phyloP scores from a whole-genome alignment of 2,888 invertebrate genomes.

The Clusia tigrina region DNA sequence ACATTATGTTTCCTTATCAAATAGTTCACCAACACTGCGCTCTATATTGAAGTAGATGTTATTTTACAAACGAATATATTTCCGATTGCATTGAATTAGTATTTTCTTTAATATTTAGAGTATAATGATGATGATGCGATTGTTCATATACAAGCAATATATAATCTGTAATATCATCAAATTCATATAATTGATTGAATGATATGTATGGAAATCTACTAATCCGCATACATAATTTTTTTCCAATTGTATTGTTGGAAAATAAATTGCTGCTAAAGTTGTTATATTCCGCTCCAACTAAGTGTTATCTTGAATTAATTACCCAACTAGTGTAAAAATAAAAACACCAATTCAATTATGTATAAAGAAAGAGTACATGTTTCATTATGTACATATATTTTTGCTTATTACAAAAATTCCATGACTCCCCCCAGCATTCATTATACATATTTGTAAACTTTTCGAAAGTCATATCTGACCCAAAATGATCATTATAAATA shows the following conservation, averaged over 20 bases:
- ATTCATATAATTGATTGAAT: neutral
- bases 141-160: too few relatives aligned
- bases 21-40: neutral
- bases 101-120: neutral
- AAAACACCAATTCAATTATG: too few relatives aligned
- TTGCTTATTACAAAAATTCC: constrained; percentile 47
- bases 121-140: too few relatives aligned
- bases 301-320: too few relatives aligned
- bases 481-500: constrained; percentile 29
- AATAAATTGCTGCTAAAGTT: too few relatives aligned
- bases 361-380: too few relatives aligned
- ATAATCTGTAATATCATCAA: too few relatives aligned
- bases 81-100: neutral
- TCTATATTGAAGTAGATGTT: neutral
- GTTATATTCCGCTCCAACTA: neutral
- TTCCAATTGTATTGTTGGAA: neutral
- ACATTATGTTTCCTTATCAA: neutral
- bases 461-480: constrained; percentile 41
- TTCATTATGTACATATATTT: too few relatives aligned
- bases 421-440: constrained; percentile 48
- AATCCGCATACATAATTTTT: neutral
- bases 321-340: too few relatives aligned
- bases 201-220: neutral
- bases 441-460: constrained; percentile 47
- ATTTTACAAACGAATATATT: neutral